These are phyloP conservation scores for Merluccius polli DNA, from an alignment of 2,797 vertebrate species.

Conservation along the genomic window DNA sequence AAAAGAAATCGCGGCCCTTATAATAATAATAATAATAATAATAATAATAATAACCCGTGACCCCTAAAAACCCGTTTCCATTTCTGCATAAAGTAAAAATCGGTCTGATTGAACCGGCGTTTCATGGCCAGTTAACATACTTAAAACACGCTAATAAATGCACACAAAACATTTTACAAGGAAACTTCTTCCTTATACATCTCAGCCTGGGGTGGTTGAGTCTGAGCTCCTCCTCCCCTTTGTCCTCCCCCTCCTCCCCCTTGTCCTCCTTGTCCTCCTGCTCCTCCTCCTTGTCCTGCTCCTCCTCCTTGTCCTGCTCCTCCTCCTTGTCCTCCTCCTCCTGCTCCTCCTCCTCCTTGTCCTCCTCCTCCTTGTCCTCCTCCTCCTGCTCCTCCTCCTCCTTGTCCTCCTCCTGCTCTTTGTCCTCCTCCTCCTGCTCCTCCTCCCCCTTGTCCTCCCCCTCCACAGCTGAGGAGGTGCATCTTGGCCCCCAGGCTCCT, in stretches of 20 bases:
- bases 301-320: too few relatives aligned
- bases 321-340: too few relatives aligned
- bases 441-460: not conserved
- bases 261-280: too few relatives aligned
- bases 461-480: conserved; percentile 48
- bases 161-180: not conserved
- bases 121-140: not conserved
- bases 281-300: too few relatives aligned
- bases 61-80: too few relatives aligned
- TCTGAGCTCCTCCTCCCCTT: not conserved
- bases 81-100: too few relatives aligned
- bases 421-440: conserved; percentile 18
- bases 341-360: too few relatives aligned
- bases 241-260: too few relatives aligned
- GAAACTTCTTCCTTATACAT: not conserved
- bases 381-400: not conserved
- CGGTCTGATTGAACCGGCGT: not conserved
- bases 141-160: not conserved
- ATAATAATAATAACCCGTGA: too few relatives aligned
- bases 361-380: not conserved
- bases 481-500: conserved; percentile 49
- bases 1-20: too few relatives aligned
- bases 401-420: conserved; percentile 19
- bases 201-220: not conserved
- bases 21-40: too few relatives aligned